Evolutionary conservation across 2,797 vertebrate species (phyloP).

Genomic region (Chelonia mydas): DNA sequence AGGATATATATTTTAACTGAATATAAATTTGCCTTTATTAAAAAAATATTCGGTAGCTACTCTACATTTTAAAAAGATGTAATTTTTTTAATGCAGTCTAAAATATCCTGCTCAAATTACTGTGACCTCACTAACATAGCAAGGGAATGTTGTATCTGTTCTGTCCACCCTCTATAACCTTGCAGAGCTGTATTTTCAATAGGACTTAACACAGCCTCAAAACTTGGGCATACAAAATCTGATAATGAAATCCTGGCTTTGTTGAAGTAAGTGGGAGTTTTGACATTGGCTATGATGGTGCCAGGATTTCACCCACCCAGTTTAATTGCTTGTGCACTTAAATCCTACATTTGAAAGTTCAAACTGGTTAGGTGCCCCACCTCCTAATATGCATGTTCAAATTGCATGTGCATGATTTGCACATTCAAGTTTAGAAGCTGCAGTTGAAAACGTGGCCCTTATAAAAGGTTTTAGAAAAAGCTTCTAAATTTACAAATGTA

Average conservation of each 20-base stretch:
- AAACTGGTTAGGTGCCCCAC: neutral
- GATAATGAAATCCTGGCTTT: neutral
- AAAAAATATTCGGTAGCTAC: neutral
- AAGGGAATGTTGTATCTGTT: accelerated
- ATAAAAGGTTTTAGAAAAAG: neutral
- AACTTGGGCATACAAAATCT: neutral
- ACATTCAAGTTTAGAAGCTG: neutral
- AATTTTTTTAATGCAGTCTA: neutral
- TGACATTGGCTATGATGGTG: neutral
- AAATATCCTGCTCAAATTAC: neutral
- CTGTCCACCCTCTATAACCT: neutral
- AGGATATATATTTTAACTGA: neutral
- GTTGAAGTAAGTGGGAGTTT: neutral
- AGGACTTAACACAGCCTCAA: neutral
- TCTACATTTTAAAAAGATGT: neutral
- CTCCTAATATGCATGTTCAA: neutral
- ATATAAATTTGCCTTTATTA: neutral
- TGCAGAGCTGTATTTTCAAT: neutral
- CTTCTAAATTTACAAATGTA: neutral
- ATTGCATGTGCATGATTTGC: neutral
- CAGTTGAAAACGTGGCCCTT: neutral
- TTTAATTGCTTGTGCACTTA: neutral
- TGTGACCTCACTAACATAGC: accelerated
- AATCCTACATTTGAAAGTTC: neutral
- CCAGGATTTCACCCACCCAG: neutral